A percentile compares a stretch with the other conserved stretches of the same genome.
phyloP scores from a whole-genome alignment of 2,797 vertebrate genomes.

The Perodicticus potto region DNA sequence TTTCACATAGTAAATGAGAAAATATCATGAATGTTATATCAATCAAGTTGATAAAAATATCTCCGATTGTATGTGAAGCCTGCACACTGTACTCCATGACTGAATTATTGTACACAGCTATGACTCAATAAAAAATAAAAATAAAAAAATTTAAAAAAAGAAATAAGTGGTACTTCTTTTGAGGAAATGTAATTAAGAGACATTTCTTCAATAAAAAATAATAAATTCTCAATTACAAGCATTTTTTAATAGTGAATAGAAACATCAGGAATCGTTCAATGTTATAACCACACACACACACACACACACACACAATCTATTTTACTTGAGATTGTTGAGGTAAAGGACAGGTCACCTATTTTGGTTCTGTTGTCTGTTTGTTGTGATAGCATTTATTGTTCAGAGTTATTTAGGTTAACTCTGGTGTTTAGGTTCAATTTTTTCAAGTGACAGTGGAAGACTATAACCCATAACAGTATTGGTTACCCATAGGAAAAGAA shows the following conservation, averaged over 20 bases:
- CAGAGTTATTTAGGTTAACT: not conserved
- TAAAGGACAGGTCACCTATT: not conserved
- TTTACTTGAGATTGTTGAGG: not conserved
- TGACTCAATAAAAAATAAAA: too few species aligned
- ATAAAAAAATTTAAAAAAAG: too few species aligned
- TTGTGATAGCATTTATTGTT: not conserved
- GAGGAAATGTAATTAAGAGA: not conserved
- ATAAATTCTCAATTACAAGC: not conserved
- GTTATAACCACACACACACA: not conserved
- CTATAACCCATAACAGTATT: not conserved
- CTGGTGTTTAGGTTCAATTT: conserved; percentile 35
- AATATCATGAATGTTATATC: too few species aligned
- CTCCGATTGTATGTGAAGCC: too few species aligned
- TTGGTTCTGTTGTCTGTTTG: not conserved
- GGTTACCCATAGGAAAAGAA: not conserved
- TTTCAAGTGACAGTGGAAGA: not conserved
- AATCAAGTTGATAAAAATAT: too few species aligned
- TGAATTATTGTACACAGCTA: too few species aligned
- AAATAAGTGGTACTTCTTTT: conserved; percentile 9
- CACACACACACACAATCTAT: not conserved
- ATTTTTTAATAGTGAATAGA: conserved; percentile 13
- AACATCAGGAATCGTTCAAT: not conserved
- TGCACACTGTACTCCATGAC: too few species aligned
- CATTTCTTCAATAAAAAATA: not conserved
- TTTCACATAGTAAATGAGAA: too few species aligned